Conservation (phyloP, 2,113 vertebrate species). For the Camelus bactrianus region DNA sequence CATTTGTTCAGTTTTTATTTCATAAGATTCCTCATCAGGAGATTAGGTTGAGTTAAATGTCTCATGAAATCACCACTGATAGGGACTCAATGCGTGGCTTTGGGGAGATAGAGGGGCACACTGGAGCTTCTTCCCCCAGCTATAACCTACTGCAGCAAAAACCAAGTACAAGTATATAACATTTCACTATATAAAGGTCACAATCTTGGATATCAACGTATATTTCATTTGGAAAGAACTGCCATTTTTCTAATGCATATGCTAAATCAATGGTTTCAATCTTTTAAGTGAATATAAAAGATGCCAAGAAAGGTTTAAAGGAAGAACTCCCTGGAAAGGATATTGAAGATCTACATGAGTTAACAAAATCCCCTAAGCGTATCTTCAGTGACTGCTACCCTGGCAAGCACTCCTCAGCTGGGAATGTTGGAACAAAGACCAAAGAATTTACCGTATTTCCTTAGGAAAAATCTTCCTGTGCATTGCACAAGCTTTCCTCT, state of each 20-base stretch:
- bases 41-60: background rate
- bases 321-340: conserved; percentile 5
- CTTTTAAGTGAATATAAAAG: conserved; percentile 51
- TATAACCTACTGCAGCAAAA: background rate
- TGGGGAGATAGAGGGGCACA: background rate
- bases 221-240: conserved; percentile 22
- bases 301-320: conserved; percentile 42
- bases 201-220: background rate
- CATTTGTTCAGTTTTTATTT: background rate
- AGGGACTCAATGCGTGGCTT: background rate
- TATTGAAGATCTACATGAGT: background rate
- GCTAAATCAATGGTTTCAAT: conserved; percentile 46
- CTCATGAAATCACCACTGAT: background rate
- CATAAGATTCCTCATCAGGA: background rate
- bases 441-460: background rate
- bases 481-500: background rate
- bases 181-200: conserved; percentile 1
- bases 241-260: background rate
- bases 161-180: background rate
- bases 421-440: background rate
- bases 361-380: background rate
- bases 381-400: background rate
- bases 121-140: too few species aligned
- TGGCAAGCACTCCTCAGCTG: background rate
- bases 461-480: background rate